These are phyloP conservation scores for Tenthredo mesomela DNA, from an alignment of 2,888 invertebrate species.

Conservation along the genomic window DNA sequence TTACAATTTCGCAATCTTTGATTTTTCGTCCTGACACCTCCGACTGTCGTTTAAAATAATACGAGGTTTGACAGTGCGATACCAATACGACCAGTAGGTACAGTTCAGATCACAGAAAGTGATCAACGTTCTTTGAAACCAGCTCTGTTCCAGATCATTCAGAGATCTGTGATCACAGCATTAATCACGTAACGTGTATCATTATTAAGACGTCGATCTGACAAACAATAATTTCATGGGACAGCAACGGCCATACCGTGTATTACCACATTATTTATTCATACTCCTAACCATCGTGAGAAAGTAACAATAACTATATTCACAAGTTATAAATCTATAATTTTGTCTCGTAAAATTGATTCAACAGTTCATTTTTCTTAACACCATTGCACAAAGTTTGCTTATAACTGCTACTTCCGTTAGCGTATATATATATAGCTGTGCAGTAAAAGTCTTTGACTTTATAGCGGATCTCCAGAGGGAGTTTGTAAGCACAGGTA, in stretches of 20 bases:
- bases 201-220: constrained; percentile 51
- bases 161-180: constrained; percentile 58
- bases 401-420: constrained; percentile 4
- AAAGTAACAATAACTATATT: neutral
- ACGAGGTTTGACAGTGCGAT: constrained; percentile 1
- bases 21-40: neutral
- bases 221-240: constrained; percentile 31
- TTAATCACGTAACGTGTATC: constrained; percentile 57
- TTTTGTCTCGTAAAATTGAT: neutral
- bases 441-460: neutral
- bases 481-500: neutral
- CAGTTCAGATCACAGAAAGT: neutral
- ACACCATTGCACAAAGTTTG: neutral
- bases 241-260: constrained; percentile 44
- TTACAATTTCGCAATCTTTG: neutral
- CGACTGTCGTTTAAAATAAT: neutral
- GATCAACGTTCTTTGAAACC: constrained; percentile 8
- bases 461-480: neutral
- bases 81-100: neutral
- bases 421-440: neutral
- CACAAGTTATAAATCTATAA: neutral
- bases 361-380: neutral
- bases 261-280: neutral
- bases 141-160: constrained; percentile 56
- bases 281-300: neutral